Conservation (phyloP, 2,113 vertebrate genomes). For the Himantopus leucocephalus region DNA sequence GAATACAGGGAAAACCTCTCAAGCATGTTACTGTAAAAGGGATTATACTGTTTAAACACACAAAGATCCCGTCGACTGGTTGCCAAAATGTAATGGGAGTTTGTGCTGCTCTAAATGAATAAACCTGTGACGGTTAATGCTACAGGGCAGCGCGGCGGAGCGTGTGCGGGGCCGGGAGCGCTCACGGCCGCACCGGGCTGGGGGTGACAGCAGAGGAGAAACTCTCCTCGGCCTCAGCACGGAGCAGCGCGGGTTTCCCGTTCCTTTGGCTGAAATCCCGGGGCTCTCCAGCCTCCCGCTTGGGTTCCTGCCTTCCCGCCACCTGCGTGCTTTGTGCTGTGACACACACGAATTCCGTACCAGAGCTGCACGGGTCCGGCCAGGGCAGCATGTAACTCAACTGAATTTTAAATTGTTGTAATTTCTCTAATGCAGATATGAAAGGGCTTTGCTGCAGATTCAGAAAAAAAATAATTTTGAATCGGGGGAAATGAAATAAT, state of each 20-base stretch:
- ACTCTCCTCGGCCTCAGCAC: not conserved
- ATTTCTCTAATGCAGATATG: not conserved
- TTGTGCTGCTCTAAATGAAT: constrained; percentile 27
- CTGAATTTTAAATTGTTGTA: not conserved
- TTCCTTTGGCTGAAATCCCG: not conserved
- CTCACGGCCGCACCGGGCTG: not conserved
- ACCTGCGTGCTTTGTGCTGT: not conserved
- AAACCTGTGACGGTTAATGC: not conserved
- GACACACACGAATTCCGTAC: accelerated
- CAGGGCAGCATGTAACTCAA: not conserved
- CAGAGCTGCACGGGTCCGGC: accelerated
- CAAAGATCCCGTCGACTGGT: not conserved
- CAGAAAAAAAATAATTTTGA: not conserved
- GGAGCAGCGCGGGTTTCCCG: not conserved
- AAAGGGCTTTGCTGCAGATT: not conserved
- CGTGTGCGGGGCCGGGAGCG: accelerated
- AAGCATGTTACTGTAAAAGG: not conserved
- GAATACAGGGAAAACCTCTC: constrained; percentile 1
- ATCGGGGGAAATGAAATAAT: not conserved
- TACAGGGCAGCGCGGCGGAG: not conserved
- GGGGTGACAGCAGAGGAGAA: accelerated
- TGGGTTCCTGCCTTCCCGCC: not conserved
- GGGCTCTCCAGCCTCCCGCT: accelerated
- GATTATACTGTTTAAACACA: constrained; percentile 13
- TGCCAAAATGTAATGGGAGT: constrained; percentile 2